Evolutionary conservation across 2,888 invertebrate genomes (phyloP), one percentile per base, ranked within the genome.

Genomic region (Microdon myrmicae): DNA sequence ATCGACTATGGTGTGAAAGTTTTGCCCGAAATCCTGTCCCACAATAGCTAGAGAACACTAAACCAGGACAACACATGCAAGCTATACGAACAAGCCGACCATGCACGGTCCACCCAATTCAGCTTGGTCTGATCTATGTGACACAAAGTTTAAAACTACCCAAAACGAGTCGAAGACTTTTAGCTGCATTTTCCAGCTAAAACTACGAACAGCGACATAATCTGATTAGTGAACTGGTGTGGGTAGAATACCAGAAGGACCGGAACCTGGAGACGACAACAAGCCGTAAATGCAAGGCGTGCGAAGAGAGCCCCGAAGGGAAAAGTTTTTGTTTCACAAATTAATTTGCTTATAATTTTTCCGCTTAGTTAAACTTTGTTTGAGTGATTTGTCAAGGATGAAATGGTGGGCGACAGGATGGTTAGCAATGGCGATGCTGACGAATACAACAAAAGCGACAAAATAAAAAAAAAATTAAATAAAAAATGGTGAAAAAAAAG

Each of bases 301-400:
- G 35, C 20, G 16, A 54, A 44, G 28, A 39, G 19, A 55, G 20
- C 41, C 29, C 47, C 6, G 41, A 64, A 66, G 58, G 66, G 59
- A 54, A 66, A 66, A 66, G 66, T 68, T 75, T 74, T 73, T 71
- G 72, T 72, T 73, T 73, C 69, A 71, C 74, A 78, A 77, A 77
- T 77, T 77, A 77, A 77, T 78, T 78, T 77, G 78, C 77, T 77
- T 78, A 77, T 77, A 77, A 78, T 77, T 77, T 77, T 77, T 76
- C 77, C 74, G 77, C 77, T 77, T 77, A 78, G 77, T 78, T 77
- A 77, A 77, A 78, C 75, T 75, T 74, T 73, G 74, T 78, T 75
- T 74, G 76, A 75, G 74, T 74, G 74, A 74, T 74, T 75, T 76
- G 64, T 64, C 64, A 64, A 58, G 58, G 64, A 64, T 58, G 51